These are phyloP conservation scores for Oreochromis spilurus DNA, from an alignment of 2,113 vertebrate genomes.

Conservation along the genomic window DNA sequence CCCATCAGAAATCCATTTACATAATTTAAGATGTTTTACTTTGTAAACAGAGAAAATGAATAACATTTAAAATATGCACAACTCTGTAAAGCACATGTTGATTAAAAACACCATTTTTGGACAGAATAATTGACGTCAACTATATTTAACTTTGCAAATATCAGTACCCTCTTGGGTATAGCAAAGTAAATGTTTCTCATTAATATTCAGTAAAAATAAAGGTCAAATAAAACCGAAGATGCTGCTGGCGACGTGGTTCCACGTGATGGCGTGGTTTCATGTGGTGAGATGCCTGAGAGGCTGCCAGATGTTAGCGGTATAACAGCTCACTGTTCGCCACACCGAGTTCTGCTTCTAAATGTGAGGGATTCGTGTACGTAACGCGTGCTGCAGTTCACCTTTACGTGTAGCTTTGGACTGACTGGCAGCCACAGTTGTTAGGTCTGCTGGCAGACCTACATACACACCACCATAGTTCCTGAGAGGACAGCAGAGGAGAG, in stretches of 20 bases:
- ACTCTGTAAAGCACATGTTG: not conserved
- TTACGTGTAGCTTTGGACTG: constrained; percentile 82
- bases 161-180: not conserved
- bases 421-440: constrained; percentile 74
- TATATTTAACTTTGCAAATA: not conserved
- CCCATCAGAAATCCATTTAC: not conserved
- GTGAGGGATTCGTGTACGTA: not conserved
- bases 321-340: not conserved
- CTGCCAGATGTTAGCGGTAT: not conserved
- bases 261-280: not conserved
- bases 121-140: not conserved
- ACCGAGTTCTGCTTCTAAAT: not conserved
- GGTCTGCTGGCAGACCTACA: constrained; percentile 84
- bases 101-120: not conserved
- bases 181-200: not conserved
- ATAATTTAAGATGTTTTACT: not conserved
- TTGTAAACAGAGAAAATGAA: not conserved
- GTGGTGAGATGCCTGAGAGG: not conserved
- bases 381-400: constrained; percentile 69
- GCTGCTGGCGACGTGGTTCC: not conserved
- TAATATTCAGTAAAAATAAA: constrained; percentile 17
- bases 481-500: not conserved
- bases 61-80: not conserved
- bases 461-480: constrained; percentile 96
- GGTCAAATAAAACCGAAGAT: not conserved